Evolutionary conservation across 1,140 invertebrate genomes (phyloP).

Genomic region (Macrosteles quadrilineatus): DNA sequence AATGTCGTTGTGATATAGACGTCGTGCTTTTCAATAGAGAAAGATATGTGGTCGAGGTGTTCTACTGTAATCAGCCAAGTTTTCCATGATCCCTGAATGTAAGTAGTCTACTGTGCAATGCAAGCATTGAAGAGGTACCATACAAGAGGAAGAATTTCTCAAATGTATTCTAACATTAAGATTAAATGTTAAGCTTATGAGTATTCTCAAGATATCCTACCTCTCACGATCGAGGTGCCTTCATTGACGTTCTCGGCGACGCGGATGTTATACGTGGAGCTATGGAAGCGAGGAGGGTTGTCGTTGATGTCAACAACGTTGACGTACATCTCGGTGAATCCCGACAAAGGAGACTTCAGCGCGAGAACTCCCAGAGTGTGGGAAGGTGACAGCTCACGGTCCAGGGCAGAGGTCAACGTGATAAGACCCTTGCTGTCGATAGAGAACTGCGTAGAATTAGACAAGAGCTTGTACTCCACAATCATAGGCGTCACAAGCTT

Average conservation of each 20-base stretch:
- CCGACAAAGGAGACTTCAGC: conserved; percentile 70
- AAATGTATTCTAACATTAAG: too few relatives aligned
- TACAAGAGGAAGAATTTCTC: too few relatives aligned
- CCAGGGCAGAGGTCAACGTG: conserved; percentile 67
- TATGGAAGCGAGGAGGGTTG: conserved; percentile 56
- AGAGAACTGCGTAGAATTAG: conserved; percentile 66
- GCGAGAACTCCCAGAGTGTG: conserved; percentile 81
- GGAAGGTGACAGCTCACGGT: conserved; percentile 71
- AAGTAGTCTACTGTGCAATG: too few relatives aligned
- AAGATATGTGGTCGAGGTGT: too few relatives aligned
- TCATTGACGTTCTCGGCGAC: conserved; percentile 83
- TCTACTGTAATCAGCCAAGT: too few relatives aligned
- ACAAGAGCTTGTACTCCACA: conserved; percentile 66
- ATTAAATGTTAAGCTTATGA: too few relatives aligned
- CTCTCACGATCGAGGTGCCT: conserved; percentile 72
- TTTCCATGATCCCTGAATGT: too few relatives aligned
- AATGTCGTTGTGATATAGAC: too few relatives aligned
- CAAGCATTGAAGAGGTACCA: too few relatives aligned
- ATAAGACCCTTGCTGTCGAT: conserved; percentile 75
- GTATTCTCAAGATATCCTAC: conserved; percentile 52
- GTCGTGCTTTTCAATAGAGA: too few relatives aligned
- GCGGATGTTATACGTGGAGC: conserved; percentile 68
- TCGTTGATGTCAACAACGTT: conserved; percentile 88
- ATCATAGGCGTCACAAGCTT: conserved; percentile 61
- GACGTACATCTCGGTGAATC: conserved; percentile 69